Evolutionary conservation across 2,888 invertebrate genomes (phyloP).

Genomic region (Limnephilus rhombicus): DNA sequence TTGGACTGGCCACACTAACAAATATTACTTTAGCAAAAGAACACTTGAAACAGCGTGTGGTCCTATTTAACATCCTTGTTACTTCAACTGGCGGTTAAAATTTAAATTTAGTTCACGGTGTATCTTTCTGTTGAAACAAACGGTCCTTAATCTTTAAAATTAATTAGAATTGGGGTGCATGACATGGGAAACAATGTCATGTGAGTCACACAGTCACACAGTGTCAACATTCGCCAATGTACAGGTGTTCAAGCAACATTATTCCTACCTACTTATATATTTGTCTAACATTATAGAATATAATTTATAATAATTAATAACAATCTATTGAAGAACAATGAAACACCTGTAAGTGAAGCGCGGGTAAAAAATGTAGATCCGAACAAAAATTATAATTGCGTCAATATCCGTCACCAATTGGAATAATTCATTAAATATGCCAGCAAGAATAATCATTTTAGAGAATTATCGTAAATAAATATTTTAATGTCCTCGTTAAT

Average conservation of each 20-base stretch:
- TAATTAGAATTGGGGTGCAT: neutral
- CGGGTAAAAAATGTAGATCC: neutral
- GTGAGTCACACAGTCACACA: too few relatives aligned
- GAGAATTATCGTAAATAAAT: neutral
- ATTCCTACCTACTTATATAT: neutral
- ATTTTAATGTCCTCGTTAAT: neutral
- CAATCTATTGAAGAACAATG: too few relatives aligned
- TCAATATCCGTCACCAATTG: neutral
- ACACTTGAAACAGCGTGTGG: too few relatives aligned
- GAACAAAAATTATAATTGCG: neutral
- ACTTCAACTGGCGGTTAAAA: too few relatives aligned
- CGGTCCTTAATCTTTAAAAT: neutral
- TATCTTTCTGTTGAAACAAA: too few relatives aligned
- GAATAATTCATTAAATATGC: neutral
- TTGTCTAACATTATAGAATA: too few relatives aligned
- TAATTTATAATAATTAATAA: too few relatives aligned
- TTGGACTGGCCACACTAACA: too few relatives aligned
- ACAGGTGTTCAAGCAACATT: neutral
- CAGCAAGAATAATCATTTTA: neutral
- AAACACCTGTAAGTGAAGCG: neutral
- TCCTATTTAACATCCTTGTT: too few relatives aligned
- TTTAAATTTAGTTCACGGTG: too few relatives aligned
- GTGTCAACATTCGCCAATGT: neutral
- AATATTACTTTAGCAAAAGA: too few relatives aligned
- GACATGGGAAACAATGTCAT: neutral